A percentile compares a stretch with the other conserved stretches of the same genome.
Evolutionary conservation across 2,888 invertebrate species (phyloP).

Genomic region (Labia minor): DNA sequence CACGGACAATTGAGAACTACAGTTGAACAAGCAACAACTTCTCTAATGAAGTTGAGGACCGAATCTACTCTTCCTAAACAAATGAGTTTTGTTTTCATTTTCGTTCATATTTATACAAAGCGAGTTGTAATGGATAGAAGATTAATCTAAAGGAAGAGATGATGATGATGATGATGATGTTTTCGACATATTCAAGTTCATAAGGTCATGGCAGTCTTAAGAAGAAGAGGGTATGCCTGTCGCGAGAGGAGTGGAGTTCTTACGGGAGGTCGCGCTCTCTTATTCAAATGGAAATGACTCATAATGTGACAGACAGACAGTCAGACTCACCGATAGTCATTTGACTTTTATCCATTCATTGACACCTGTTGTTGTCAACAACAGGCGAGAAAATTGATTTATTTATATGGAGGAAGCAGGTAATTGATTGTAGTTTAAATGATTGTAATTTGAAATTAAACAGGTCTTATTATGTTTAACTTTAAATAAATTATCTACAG

Average conservation of each 20-base stretch:
- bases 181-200: not conserved
- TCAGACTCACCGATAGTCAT: not conserved
- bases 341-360: conserved; percentile 5
- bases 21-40: no score
- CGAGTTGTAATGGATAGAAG: not conserved
- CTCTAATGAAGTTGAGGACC: no score
- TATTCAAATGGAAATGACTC: no score
- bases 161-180: not conserved
- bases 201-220: not conserved
- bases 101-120: not conserved
- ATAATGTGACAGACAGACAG: not conserved
- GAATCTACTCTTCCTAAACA: no score
- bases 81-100: no score
- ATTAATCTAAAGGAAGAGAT: not conserved
- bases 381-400: not conserved
- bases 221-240: not conserved
- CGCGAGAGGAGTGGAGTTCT: no score
- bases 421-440: conserved; percentile 13
- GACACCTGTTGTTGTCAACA: conserved; percentile 5
- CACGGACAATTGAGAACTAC: no score
- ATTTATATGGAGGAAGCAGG: not conserved
- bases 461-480: conserved; percentile 1
- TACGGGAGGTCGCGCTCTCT: no score
- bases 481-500: conserved; percentile 8
- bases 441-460: conserved; percentile 5